Evolutionary conservation across 2,113 vertebrate species (phyloP).

Genomic region (Riparia riparia): DNA sequence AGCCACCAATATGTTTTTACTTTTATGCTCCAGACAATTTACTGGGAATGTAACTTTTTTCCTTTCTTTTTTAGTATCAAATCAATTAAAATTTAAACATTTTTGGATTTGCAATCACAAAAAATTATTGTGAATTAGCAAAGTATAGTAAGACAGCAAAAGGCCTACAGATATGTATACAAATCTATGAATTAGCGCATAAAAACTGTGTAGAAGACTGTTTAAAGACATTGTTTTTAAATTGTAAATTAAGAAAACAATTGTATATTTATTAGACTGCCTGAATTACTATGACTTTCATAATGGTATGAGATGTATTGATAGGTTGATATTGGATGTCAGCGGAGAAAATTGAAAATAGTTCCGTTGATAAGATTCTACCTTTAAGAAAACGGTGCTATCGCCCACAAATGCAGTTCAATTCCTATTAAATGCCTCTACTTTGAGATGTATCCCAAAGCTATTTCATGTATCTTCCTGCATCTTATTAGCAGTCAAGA

Average conservation of each 20-base stretch:
- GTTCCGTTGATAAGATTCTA: background rate
- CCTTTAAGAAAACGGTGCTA: slow-evolving; percentile 9
- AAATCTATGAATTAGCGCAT: background rate
- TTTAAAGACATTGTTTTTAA: background rate
- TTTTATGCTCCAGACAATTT: background rate
- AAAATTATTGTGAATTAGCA: background rate
- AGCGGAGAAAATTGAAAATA: slow-evolving; percentile 43
- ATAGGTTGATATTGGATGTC: background rate
- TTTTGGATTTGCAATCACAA: background rate
- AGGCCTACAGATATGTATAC: background rate
- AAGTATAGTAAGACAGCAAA: background rate
- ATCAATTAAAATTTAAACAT: background rate
- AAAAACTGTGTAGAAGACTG: background rate
- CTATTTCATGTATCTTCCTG: background rate
- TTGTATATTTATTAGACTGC: background rate
- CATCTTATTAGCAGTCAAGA: slow-evolving; percentile 26
- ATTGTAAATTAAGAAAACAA: background rate
- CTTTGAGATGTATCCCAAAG: slow-evolving; percentile 24
- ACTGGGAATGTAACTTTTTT: background rate
- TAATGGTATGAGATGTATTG: background rate
- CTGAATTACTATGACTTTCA: background rate
- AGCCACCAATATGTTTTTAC: background rate
- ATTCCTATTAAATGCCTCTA: background rate
- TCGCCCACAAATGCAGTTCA: slow-evolving; percentile 34
- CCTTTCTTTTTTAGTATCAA: background rate